Percentiles rank a stretch among this genome's conserved stretches.
Evolutionary conservation across 2,113 vertebrate genomes (phyloP).

Genomic region (Opisthocomus hoazin): DNA sequence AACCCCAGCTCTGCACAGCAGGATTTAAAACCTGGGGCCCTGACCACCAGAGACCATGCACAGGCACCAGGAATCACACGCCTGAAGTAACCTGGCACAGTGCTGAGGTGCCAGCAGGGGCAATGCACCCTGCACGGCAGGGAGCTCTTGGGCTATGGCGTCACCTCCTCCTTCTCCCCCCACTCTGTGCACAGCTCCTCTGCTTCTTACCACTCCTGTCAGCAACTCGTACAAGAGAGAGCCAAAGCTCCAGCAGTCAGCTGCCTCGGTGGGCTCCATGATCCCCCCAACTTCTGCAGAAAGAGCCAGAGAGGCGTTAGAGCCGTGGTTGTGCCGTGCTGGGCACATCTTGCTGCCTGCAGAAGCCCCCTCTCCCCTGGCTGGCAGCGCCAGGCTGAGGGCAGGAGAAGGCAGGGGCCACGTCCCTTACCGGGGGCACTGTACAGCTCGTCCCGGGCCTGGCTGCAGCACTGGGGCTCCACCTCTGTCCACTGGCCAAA

Average conservation of each 20-base stretch:
- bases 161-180: background rate
- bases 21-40: background rate
- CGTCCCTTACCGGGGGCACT: conserved; percentile 86
- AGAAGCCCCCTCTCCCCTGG: fast-evolving
- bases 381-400: too few relatives aligned
- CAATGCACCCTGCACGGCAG: background rate
- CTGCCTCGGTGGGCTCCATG: conserved; percentile 82
- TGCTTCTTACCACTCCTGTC: conserved; percentile 83
- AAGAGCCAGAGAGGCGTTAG: background rate
- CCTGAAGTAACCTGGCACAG: background rate
- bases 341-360: background rate
- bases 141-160: background rate
- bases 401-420: background rate
- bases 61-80: background rate
- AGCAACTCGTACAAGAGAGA: conserved; percentile 90
- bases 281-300: conserved; percentile 90
- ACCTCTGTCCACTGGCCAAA: conserved; percentile 98
- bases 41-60: background rate
- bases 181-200: background rate
- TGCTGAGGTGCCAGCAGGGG: background rate
- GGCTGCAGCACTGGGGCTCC: conserved; percentile 80
- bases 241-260: conserved; percentile 98
- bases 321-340: background rate
- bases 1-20: background rate
- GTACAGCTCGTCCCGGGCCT: conserved; percentile 86